Conservation (phyloP, 1,140 invertebrate species). For the Drosophila orena region DNA sequence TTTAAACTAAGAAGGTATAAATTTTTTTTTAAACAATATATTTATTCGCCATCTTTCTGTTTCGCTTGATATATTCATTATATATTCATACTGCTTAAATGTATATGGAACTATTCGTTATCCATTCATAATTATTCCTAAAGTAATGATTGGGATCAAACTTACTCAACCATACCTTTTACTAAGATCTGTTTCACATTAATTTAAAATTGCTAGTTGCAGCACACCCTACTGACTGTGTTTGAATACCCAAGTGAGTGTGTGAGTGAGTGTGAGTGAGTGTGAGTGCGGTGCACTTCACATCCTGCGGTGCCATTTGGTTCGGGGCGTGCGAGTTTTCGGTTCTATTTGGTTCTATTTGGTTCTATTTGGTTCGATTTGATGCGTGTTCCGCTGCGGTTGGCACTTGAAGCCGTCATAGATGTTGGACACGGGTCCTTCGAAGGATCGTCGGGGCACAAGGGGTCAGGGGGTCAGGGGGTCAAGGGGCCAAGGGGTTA, state of each 20-base stretch:
- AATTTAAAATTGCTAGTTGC: too few species aligned
- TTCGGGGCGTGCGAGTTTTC: constrained; percentile 61
- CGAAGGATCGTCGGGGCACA: not conserved
- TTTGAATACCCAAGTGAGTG: constrained; percentile 14
- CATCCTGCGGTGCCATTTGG: constrained; percentile 61
- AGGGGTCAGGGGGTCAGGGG: constrained; percentile 4
- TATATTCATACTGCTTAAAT: too few species aligned
- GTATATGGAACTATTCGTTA: too few species aligned
- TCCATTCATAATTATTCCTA: too few species aligned
- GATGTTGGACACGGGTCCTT: constrained; percentile 23
- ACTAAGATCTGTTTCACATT: too few species aligned
- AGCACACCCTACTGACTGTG: constrained; percentile 6
- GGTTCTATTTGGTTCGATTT: constrained; percentile 72
- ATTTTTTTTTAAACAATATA: too few species aligned
- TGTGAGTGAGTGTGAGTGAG: constrained; percentile 15
- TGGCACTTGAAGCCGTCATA: constrained; percentile 50
- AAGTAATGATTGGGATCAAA: too few species aligned
- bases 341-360: constrained; percentile 72
- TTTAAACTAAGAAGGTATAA: too few species aligned
- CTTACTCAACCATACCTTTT: too few species aligned
- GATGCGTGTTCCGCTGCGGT: constrained; percentile 70
- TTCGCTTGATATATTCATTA: not conserved
- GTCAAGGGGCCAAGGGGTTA: too few species aligned
- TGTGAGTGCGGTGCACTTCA: constrained; percentile 27
- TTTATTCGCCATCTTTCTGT: too few species aligned